A percentile compares a stretch with the other conserved stretches of the same genome.
Evolutionary conservation across 1,140 invertebrate species (phyloP).

Genomic region (Subanguina moxae): DNA sequence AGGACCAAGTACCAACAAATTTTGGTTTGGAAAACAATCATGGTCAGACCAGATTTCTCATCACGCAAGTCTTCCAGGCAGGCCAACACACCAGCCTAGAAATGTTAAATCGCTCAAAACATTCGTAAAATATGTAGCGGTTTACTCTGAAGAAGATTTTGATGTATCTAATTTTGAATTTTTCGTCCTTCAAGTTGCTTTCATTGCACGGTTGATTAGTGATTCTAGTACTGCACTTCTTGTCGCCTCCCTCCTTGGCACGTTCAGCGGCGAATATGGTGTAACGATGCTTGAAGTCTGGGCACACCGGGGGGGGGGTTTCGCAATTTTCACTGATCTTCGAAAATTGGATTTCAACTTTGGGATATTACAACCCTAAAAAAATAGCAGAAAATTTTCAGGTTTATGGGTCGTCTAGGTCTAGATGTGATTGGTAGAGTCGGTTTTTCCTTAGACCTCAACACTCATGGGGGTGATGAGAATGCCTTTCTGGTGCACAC

Average conservation of each 20-base stretch:
- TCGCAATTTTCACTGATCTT: too few species aligned
- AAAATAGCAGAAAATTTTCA: background rate
- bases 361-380: too few species aligned
- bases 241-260: conserved; percentile 45
- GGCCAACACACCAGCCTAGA: conserved; percentile 98
- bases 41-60: conserved; percentile 91
- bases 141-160: too few species aligned
- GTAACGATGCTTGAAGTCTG: conserved; percentile 73
- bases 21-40: conserved; percentile 85
- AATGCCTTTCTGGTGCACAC: background rate
- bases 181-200: conserved; percentile 65
- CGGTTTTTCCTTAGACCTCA: conserved; percentile 18
- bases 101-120: too few species aligned
- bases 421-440: conserved; percentile 27
- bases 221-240: conserved; percentile 64
- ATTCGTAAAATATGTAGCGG: too few species aligned
- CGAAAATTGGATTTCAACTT: too few species aligned
- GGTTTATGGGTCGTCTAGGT: conserved; percentile 16
- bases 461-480: background rate
- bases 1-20: conserved; percentile 42
- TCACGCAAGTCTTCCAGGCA: conserved; percentile 98
- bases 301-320: too few species aligned
- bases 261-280: conserved; percentile 58
- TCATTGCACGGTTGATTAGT: conserved; percentile 75
- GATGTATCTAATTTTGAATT: conserved; percentile 90